phyloP scores from a whole-genome alignment of 2,888 invertebrate genomes.

The Brachynemurus nebulosus region DNA sequence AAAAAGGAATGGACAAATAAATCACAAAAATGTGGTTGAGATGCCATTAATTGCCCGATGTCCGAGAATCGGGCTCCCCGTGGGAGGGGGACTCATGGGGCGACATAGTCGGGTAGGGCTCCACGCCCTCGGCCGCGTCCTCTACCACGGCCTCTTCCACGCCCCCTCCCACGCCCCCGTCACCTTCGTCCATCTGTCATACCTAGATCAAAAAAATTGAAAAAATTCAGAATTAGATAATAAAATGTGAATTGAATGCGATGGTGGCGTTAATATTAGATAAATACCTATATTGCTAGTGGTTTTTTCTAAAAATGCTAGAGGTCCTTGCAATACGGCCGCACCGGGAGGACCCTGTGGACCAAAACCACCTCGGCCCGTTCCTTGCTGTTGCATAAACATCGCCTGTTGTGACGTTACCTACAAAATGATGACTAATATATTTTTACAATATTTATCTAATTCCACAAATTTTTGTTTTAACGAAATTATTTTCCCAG shows the following conservation, averaged over 20 bases:
- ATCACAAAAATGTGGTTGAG: constrained; percentile 3
- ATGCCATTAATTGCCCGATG: constrained; percentile 2
- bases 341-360: constrained; percentile 36
- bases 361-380: constrained; percentile 34
- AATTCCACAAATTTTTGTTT: too few relatives aligned
- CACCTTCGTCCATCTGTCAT: constrained; percentile 74
- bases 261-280: neutral
- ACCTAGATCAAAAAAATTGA: constrained; percentile 30
- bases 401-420: constrained; percentile 33
- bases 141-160: constrained; percentile 55
- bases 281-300: constrained; percentile 72
- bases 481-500: too few relatives aligned
- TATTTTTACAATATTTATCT: too few relatives aligned
- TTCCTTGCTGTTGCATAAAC: constrained; percentile 41
- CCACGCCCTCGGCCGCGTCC: constrained; percentile 59
- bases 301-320: constrained; percentile 79
- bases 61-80: constrained; percentile 2
- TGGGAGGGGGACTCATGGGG: constrained; percentile 17
- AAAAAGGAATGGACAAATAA: neutral
- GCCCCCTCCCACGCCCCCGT: constrained; percentile 80
- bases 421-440: constrained; percentile 16
- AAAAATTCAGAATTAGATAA: neutral
- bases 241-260: too few relatives aligned
- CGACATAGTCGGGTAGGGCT: constrained; percentile 30
- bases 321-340: constrained; percentile 61